phyloP scores from a whole-genome alignment of 2,888 invertebrate species.

The Coelinius sp. region DNA sequence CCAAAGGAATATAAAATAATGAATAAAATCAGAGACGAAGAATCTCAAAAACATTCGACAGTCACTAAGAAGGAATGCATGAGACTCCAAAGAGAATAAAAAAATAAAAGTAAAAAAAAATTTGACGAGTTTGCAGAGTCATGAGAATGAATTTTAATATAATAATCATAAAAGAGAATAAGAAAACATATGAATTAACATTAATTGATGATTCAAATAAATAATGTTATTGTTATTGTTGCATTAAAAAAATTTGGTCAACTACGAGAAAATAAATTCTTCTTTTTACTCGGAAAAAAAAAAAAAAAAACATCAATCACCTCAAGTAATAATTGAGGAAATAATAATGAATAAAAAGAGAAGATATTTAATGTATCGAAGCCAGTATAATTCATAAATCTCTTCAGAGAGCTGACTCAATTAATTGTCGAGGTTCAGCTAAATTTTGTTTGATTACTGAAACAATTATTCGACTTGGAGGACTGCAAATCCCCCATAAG shows the following conservation, averaged over 20 bases:
- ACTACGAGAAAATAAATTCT: not conserved
- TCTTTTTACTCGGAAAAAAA: not conserved
- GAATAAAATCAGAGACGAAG: not conserved
- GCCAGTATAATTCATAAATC: not conserved
- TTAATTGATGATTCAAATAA: constrained; percentile 4
- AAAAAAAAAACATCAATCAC: not conserved
- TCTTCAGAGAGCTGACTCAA: not conserved
- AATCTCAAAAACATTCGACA: constrained; percentile 47
- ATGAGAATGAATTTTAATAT: not conserved
- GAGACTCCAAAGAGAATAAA: constrained; percentile 22
- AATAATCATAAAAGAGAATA: not conserved
- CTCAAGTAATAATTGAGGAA: not conserved
- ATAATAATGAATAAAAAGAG: not conserved
- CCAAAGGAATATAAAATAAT: constrained; percentile 29
- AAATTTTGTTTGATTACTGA: constrained; percentile 35
- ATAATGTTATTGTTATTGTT: not conserved
- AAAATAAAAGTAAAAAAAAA: constrained; percentile 16
- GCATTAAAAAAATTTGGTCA: not conserved
- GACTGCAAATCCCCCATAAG: constrained; percentile 3
- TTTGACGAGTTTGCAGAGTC: not conserved
- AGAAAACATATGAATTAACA: not conserved
- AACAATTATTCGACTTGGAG: constrained; percentile 24
- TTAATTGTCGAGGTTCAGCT: not conserved
- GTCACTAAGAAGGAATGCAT: constrained; percentile 66
- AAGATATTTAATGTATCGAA: constrained; percentile 4